Conservation (phyloP, 2,113 vertebrate genomes). For the Cynocephalus volans region DNA sequence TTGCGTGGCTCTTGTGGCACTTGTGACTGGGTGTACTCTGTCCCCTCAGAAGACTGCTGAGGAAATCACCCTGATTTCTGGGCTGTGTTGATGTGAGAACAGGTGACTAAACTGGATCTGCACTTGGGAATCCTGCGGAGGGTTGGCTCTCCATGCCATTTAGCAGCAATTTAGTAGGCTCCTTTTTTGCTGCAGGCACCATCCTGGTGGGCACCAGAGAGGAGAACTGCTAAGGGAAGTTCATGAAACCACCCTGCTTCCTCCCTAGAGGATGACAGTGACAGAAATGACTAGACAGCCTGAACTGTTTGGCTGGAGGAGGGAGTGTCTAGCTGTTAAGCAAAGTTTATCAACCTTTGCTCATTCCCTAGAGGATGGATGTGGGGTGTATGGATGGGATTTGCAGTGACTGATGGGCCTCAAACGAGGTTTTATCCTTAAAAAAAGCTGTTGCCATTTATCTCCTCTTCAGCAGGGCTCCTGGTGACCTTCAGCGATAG, state of each 20-base stretch:
- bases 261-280: background rate
- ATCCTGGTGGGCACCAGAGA: fast-evolving
- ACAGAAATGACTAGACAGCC: background rate
- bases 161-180: background rate
- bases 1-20: background rate
- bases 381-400: background rate
- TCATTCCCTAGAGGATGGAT: constrained; percentile 17
- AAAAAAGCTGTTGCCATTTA: constrained; percentile 31
- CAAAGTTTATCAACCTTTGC: constrained; percentile 44
- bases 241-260: background rate
- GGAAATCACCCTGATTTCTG: background rate
- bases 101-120: background rate
- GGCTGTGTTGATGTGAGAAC: background rate
- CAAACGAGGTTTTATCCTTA: background rate
- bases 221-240: background rate
- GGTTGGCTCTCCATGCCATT: background rate
- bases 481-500: constrained; percentile 52
- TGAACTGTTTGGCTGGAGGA: background rate
- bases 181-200: background rate
- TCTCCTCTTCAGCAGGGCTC: constrained; percentile 61
- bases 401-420: background rate
- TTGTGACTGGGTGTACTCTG: background rate
- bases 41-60: background rate
- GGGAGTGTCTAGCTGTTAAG: background rate
- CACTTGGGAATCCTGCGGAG: background rate